phyloP scores from a whole-genome alignment of 2,797 vertebrate genomes.

The Limosa lapponica region DNA sequence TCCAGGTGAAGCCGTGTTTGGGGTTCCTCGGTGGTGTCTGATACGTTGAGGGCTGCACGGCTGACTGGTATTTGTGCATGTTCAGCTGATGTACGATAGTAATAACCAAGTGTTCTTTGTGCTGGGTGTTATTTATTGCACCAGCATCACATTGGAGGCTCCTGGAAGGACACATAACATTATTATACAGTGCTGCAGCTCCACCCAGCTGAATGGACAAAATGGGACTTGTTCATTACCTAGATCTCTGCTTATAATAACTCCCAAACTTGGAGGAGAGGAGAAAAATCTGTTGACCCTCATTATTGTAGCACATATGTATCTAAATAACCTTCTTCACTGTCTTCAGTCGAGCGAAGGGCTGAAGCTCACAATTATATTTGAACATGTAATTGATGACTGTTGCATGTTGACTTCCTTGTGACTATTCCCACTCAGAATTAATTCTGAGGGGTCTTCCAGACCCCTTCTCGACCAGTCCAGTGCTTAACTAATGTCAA shows the following conservation, averaged over 20 bases:
- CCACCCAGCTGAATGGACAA: neutral
- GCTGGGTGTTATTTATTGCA: neutral
- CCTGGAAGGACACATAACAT: neutral
- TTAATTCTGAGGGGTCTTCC: neutral
- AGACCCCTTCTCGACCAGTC: neutral
- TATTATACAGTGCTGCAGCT: neutral
- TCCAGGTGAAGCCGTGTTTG: neutral
- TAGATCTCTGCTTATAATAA: neutral
- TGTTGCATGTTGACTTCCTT: neutral
- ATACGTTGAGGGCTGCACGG: neutral
- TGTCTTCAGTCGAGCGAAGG: neutral
- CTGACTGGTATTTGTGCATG: neutral
- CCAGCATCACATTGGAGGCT: neutral
- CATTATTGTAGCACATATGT: neutral
- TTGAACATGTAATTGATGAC: neutral
- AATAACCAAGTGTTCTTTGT: neutral
- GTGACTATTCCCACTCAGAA: neutral
- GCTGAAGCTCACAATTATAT: neutral
- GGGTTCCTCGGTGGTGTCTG: neutral
- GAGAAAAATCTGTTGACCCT: neutral
- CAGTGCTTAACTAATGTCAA: neutral
- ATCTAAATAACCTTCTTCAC: neutral
- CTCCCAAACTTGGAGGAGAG: neutral
- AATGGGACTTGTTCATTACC: neutral
- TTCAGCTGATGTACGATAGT: accelerated